Evolutionary conservation across 2,888 invertebrate genomes (phyloP).

Genomic region (Eristalis arbustorum): DNA sequence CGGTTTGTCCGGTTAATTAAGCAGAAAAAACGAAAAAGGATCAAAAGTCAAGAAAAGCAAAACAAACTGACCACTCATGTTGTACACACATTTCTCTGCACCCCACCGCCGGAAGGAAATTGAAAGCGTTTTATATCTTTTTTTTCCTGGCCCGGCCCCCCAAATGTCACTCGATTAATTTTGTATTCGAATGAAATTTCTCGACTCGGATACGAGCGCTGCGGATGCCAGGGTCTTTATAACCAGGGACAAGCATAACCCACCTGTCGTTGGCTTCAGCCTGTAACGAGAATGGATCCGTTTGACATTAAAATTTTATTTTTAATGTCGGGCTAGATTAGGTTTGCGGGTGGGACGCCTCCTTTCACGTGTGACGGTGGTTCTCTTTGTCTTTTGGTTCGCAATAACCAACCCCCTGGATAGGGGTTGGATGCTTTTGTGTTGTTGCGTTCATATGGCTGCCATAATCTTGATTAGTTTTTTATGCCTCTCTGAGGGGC

Average conservation of each 20-base stretch:
- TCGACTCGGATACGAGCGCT: neutral
- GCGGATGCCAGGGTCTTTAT: neutral
- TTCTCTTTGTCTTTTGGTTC: neutral
- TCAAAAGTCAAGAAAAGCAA: neutral
- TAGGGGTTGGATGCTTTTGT: neutral
- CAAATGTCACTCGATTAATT: neutral
- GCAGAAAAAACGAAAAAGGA: neutral
- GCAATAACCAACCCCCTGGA: neutral
- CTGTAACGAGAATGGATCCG: neutral
- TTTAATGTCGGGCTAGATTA: neutral
- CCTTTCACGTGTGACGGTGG: neutral
- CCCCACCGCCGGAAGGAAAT: neutral
- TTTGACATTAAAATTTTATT: slow-evolving; percentile 16
- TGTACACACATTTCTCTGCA: neutral
- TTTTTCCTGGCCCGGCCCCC: neutral
- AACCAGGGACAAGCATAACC: neutral
- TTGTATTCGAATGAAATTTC: neutral
- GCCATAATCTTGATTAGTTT: slow-evolving; percentile 6
- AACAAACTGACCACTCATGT: neutral
- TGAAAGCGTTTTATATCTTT: neutral
- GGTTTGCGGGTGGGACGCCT: neutral
- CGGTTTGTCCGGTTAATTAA: neutral
- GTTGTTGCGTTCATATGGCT: neutral
- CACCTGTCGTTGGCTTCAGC: neutral
- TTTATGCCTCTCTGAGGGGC: neutral